Evolutionary conservation across 2,797 vertebrate genomes (phyloP).

Genomic region (Muraenolepis orangiensis): DNA sequence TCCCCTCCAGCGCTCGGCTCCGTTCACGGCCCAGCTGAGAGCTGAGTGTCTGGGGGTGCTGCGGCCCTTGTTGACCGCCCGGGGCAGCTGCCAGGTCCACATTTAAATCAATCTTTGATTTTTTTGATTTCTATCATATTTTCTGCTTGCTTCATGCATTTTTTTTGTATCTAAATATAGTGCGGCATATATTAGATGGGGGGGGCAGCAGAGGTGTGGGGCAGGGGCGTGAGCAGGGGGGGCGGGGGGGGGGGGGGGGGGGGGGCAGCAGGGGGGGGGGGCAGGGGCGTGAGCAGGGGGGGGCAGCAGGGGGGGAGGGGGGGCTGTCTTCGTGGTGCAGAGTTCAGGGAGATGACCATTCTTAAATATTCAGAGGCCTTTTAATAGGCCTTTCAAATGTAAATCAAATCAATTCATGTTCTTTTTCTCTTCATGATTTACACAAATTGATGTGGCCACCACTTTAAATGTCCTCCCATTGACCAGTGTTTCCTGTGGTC

Average conservation of each 20-base stretch:
- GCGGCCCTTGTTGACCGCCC: slow-evolving; percentile 77
- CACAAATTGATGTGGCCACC: not conserved
- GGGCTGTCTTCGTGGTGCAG: too few species aligned
- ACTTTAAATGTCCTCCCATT: not conserved
- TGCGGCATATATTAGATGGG: too few species aligned
- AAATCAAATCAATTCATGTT: not conserved
- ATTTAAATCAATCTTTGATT: not conserved
- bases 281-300: too few species aligned
- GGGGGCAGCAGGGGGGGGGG: too few species aligned
- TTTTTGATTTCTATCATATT: too few species aligned
- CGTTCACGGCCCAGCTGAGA: slow-evolving; percentile 78
- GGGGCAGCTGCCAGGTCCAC: slow-evolving; percentile 78
- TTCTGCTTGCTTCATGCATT: too few species aligned
- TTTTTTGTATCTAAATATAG: too few species aligned
- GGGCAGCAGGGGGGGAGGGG: too few species aligned
- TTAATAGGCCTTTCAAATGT: not conserved
- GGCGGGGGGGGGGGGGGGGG: too few species aligned
- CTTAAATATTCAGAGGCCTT: not conserved
- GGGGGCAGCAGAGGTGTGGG: too few species aligned
- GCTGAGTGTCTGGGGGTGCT: slow-evolving; percentile 71
- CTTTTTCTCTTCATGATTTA: not conserved
- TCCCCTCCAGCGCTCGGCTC: slow-evolving; percentile 64
- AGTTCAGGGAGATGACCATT: too few species aligned
- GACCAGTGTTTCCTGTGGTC: not conserved
- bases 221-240: too few species aligned